These are phyloP conservation scores for Zeus faber DNA, from an alignment of 2,113 vertebrate species.

Conservation along the genomic window DNA sequence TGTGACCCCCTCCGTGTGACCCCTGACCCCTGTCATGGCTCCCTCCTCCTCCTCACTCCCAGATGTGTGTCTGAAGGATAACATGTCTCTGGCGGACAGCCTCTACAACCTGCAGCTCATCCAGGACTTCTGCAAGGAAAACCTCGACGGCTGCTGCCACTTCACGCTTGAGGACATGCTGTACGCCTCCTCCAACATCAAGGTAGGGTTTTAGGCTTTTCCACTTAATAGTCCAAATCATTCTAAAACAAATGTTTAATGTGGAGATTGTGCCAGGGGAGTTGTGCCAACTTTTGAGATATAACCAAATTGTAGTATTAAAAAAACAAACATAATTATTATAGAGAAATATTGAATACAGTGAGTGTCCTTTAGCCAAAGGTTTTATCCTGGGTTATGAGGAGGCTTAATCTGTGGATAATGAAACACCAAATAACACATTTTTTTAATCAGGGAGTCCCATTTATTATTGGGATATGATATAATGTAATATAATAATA, in stretches of 20 bases:
- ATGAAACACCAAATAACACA: neutral
- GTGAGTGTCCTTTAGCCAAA: too few relatives aligned
- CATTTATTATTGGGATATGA: neutral
- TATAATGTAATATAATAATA: too few relatives aligned
- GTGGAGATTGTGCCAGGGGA: too few relatives aligned
- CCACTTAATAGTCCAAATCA: too few relatives aligned
- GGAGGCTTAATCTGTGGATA: neutral
- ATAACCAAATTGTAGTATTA: too few relatives aligned
- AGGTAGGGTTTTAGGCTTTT: too few relatives aligned
- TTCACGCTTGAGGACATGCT: constrained; percentile 96
- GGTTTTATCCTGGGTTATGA: too few relatives aligned
- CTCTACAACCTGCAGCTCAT: constrained; percentile 94
- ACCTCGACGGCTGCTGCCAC: constrained; percentile 92
- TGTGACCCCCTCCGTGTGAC: neutral
- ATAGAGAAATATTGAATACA: too few relatives aligned
- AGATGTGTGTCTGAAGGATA: constrained; percentile 96
- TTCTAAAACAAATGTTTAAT: too few relatives aligned
- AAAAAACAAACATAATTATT: too few relatives aligned
- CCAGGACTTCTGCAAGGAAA: constrained; percentile 93
- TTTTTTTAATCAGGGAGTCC: too few relatives aligned
- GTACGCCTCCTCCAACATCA: constrained; percentile 89
- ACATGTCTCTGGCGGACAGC: constrained; percentile 91
- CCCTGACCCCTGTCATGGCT: constrained; percentile 16
- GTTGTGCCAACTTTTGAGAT: too few relatives aligned
- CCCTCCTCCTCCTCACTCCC: constrained; percentile 37